These are phyloP conservation scores for Byasa hedistus DNA, from an alignment of 2,888 invertebrate species.

Conservation along the genomic window DNA sequence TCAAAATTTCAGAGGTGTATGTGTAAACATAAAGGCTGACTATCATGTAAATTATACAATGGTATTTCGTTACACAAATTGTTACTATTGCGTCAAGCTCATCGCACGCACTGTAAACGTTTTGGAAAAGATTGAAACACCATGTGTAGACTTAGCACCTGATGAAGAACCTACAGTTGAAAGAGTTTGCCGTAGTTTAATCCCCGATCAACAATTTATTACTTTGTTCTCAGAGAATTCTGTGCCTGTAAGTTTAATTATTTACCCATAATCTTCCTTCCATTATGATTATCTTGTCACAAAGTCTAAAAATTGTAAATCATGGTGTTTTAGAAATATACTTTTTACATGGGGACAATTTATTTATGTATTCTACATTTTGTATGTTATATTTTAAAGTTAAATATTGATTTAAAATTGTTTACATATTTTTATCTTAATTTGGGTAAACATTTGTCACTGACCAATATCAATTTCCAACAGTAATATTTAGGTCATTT, in stretches of 20 bases:
- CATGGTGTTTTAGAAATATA: too few relatives aligned
- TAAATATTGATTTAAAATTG: too few relatives aligned
- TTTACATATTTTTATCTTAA: too few relatives aligned
- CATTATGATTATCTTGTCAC: neutral
- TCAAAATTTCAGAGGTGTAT: slow-evolving; percentile 79
- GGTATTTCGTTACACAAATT: slow-evolving; percentile 85
- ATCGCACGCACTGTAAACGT: slow-evolving; percentile 93
- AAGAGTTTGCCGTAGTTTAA: slow-evolving; percentile 87
- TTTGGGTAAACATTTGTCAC: too few relatives aligned
- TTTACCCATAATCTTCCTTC: neutral
- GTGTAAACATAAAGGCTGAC: slow-evolving; percentile 86
- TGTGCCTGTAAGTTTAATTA: slow-evolving; percentile 81
- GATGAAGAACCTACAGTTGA: slow-evolving; percentile 85
- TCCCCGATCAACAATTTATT: slow-evolving; percentile 88
- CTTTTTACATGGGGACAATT: too few relatives aligned
- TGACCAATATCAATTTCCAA: too few relatives aligned
- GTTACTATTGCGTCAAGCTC: slow-evolving; percentile 92
- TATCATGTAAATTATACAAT: slow-evolving; percentile 91
- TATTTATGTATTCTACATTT: too few relatives aligned
- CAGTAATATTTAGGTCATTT: too few relatives aligned
- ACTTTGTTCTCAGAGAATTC: slow-evolving; percentile 95
- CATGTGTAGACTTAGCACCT: slow-evolving; percentile 85
- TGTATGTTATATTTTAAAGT: too few relatives aligned
- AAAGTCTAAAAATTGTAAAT: too few relatives aligned
- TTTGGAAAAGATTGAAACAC: slow-evolving; percentile 92